phyloP scores from a whole-genome alignment of 2,888 invertebrate species.

The Rambutsinella grinnellia region DNA sequence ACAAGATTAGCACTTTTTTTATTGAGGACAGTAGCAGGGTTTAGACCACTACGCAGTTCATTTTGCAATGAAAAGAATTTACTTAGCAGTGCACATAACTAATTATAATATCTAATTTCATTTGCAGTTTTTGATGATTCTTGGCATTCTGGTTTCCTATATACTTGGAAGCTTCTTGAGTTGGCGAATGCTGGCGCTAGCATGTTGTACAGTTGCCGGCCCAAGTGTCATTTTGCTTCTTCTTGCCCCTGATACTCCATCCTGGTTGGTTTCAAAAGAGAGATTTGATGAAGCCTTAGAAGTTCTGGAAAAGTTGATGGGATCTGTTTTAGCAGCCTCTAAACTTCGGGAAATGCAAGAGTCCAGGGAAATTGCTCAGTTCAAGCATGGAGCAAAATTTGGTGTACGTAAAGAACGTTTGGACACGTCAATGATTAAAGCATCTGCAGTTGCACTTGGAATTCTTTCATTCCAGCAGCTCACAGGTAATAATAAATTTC shows the following conservation, averaged over 20 bases:
- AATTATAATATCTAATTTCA: too few relatives aligned
- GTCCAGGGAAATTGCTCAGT: conserved; percentile 8
- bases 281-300: conserved; percentile 43
- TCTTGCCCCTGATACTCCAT: conserved; percentile 52
- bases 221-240: conserved; percentile 48
- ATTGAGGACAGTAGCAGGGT: too few relatives aligned
- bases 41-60: too few relatives aligned
- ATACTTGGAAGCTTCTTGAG: conserved; percentile 55
- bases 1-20: too few relatives aligned
- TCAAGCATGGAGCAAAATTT: conserved; percentile 6
- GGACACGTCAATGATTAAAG: conserved; percentile 48
- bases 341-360: conserved; percentile 24
- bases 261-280: conserved; percentile 41
- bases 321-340: conserved; percentile 19
- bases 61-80: too few relatives aligned
- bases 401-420: conserved; percentile 25
- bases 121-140: conserved; percentile 59
- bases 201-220: conserved; percentile 26
- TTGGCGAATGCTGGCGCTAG: conserved; percentile 57
- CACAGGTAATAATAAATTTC: too few relatives aligned
- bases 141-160: conserved; percentile 60
- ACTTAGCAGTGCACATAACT: too few relatives aligned
- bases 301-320: conserved; percentile 37
- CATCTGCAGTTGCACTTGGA: conserved; percentile 58
- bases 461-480: conserved; percentile 63